Evolutionary conservation across 1,140 invertebrate species (phyloP).

Genomic region (Bombus confusus): DNA sequence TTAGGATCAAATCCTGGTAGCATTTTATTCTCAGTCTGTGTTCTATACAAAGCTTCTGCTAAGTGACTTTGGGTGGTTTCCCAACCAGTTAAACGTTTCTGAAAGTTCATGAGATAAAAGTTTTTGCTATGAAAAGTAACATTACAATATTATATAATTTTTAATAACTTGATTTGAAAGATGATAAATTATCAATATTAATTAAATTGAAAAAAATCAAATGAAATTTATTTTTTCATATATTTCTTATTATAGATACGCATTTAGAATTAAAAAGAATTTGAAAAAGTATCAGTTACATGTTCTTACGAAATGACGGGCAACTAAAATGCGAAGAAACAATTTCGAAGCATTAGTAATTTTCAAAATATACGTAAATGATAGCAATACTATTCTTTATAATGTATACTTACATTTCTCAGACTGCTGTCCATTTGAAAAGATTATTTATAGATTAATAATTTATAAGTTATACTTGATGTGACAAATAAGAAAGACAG

Average conservation of each 20-base stretch:
- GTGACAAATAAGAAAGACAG: background rate
- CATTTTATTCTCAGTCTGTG: conserved; percentile 78
- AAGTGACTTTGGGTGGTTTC: conserved; percentile 81
- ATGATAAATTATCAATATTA: background rate
- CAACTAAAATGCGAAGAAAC: conserved; percentile 1
- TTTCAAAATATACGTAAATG: background rate
- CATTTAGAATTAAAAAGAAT: too few species aligned
- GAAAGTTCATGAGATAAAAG: conserved; percentile 64
- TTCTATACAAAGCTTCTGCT: conserved; percentile 76
- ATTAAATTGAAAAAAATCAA: background rate
- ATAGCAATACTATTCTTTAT: background rate
- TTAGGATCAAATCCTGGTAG: conserved; percentile 80
- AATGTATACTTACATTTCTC: conserved; percentile 28
- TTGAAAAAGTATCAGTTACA: too few species aligned
- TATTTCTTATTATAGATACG: background rate
- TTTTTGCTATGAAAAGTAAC: conserved; percentile 1
- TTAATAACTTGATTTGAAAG: background rate
- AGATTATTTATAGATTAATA: background rate
- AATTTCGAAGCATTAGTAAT: background rate
- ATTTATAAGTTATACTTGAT: background rate
- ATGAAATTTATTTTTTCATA: background rate
- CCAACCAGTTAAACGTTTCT: conserved; percentile 58
- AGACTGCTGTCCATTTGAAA: background rate
- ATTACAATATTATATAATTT: conserved; percentile 12
- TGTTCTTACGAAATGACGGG: conserved; percentile 43